Percentiles rank a stretch among this genome's conserved stretches.
Conservation (phyloP, 2,888 invertebrate genomes). For the Cheilosia impressa region DNA sequence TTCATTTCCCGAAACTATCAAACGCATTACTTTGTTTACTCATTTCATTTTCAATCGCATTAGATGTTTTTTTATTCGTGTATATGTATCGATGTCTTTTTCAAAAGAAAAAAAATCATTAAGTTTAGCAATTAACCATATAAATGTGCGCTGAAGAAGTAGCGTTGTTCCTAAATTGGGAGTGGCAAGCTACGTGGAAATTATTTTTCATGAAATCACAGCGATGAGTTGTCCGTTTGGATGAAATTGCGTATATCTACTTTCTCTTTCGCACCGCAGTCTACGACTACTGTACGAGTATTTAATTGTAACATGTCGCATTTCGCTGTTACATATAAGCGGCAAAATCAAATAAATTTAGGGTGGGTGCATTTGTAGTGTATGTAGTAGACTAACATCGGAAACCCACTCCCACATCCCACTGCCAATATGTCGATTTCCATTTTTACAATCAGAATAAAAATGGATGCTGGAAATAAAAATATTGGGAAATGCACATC, state of each 20-base stretch:
- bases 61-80: slow-evolving; percentile 4
- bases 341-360: no score
- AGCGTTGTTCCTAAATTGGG: slow-evolving; percentile 22
- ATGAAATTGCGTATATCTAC: not conserved
- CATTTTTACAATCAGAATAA: not conserved
- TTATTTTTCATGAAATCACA: not conserved
- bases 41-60: slow-evolving; percentile 4
- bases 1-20: slow-evolving; percentile 28
- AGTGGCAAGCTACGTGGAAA: not conserved
- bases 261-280: slow-evolving; percentile 15
- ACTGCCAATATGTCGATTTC: not conserved
- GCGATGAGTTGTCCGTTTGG: not conserved
- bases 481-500: not conserved
- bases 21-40: slow-evolving; percentile 2
- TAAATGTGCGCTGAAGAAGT: not conserved
- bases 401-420: not conserved
- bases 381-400: not conserved
- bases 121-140: slow-evolving; percentile 1
- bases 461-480: not conserved
- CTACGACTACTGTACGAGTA: not conserved
- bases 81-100: slow-evolving; percentile 28
- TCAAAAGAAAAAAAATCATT: slow-evolving; percentile 38
- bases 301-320: not conserved
- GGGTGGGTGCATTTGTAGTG: no score
- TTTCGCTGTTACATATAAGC: no score